Base-by-base conservation (phyloP, 2,113 vertebrate genomes). In the Sylvia atricapilla region DNA sequence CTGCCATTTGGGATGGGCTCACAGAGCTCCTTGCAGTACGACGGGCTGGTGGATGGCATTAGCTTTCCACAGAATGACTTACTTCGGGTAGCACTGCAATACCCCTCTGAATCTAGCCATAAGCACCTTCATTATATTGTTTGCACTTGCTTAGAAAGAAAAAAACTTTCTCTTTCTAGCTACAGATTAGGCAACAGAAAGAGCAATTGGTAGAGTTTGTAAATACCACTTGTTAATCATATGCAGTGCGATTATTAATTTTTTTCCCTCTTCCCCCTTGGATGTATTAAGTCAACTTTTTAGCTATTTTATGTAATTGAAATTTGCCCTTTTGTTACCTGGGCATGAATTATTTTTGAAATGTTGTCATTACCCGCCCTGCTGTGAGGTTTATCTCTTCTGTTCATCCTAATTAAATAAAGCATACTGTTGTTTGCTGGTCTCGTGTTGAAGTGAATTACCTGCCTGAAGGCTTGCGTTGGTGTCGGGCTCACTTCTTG, bases 381-480 rank as follows among this genome's bases (percentile, higher is more conserved):
- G 96, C 97, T 98, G 97, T 97, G 98, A 97, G 97, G 97, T 97
- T 98, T 97, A 97, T 97, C 97, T 98, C 97, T 98, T 97, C 94
- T 96, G 97, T 96, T 98, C 96, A 94, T 98, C 96, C 96, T 97
- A 97, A 98, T 97, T 98, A 98, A 98, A 97, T 97, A 98, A 98
- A 98, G 96, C 95, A 96, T 95, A 97, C 96, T 94, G 97, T 93
- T 97, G 96, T 91, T 97, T 20, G 11, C 94, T 93, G 69, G 95
- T 91, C 95, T 96, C 37, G 50, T 73, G 90, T 96, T 96, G 93
- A 93, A 95, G 92, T 24, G 93, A 91, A 89, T 97, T 96, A 96
- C 97, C 96, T 97, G 98, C 97, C 96, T 89, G 90, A 92, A 96
- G 97, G 97, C 97, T 97, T 25, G 75, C 8, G 35, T 68, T 79